Percentiles rank a stretch among this genome's conserved stretches.
phyloP scores from a whole-genome alignment of 2,797 vertebrate species.

The Alca torda region DNA sequence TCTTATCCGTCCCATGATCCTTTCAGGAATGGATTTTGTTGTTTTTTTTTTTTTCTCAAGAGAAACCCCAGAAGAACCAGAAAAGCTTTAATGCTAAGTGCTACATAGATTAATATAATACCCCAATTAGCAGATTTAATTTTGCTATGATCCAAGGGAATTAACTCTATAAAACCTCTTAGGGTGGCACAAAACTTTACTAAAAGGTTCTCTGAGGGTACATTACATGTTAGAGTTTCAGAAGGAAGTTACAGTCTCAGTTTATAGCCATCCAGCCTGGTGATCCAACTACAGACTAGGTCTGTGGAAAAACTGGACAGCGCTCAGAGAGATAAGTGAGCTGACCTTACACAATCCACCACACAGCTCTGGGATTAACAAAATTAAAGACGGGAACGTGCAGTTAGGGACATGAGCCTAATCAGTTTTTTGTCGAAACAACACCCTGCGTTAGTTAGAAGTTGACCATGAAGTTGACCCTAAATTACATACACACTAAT shows the following conservation, averaged over 20 bases:
- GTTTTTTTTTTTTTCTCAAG: background rate
- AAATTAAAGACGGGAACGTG: background rate
- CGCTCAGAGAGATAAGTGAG: background rate
- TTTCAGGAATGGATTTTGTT: background rate
- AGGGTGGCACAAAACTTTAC: background rate
- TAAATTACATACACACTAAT: background rate
- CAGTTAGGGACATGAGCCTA: background rate
- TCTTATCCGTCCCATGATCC: background rate
- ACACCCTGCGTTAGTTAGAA: background rate
- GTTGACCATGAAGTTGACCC: background rate
- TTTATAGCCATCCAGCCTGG: background rate
- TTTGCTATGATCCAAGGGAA: background rate
- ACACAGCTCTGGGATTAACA: background rate
- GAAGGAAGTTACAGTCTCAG: background rate
- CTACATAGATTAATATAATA: background rate
- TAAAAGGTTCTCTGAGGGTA: background rate
- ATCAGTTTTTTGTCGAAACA: background rate
- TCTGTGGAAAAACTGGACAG: background rate
- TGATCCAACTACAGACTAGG: background rate
- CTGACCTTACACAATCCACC: background rate
- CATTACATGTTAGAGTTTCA: background rate
- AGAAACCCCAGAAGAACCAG: background rate
- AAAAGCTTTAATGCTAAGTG: background rate
- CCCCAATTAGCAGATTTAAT: background rate
- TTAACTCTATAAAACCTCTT: background rate